phyloP scores from a whole-genome alignment of 2,888 invertebrate species.

The Poecilobothrus nobilitatus region DNA sequence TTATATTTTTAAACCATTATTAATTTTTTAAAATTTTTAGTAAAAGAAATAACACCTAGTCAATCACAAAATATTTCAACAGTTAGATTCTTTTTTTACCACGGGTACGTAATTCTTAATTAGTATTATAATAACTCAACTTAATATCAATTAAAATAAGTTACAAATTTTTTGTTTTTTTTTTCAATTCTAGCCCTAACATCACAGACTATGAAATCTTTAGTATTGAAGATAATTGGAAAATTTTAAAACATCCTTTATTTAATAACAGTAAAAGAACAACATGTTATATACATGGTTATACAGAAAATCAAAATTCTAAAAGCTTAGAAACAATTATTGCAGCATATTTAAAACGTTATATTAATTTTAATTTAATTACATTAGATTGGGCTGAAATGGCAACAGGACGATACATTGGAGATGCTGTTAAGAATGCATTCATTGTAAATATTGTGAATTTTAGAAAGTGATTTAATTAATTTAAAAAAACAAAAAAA shows the following conservation, averaged over 20 bases:
- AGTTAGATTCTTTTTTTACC: background rate
- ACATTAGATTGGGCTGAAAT: constrained; percentile 24
- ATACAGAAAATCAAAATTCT: constrained; percentile 46
- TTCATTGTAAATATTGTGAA: constrained; percentile 18
- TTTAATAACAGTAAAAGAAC: constrained; percentile 30
- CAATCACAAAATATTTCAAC: background rate
- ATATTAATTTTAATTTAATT: constrained; percentile 22
- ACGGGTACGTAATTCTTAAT: background rate
- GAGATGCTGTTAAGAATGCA: constrained; percentile 22
- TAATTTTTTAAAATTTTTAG: background rate
- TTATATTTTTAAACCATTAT: no score
- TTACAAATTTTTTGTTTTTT: background rate
- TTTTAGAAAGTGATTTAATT: no score
- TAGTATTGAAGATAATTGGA: background rate
- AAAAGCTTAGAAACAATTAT: constrained; percentile 44
- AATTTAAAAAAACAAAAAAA: background rate
- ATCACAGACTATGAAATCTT: background rate
- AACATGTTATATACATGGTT: constrained; percentile 48
- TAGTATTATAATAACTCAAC: no score
- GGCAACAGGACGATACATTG: constrained; percentile 24
- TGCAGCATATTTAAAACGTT: constrained; percentile 22
- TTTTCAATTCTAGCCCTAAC: background rate
- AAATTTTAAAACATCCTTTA: background rate
- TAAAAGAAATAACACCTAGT: background rate
- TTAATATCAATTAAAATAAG: background rate